Percentiles rank a stretch among this genome's conserved stretches.
These are phyloP conservation scores for Graptemys geographica DNA, from an alignment of 2,797 vertebrate genomes.

Conservation along the genomic window DNA sequence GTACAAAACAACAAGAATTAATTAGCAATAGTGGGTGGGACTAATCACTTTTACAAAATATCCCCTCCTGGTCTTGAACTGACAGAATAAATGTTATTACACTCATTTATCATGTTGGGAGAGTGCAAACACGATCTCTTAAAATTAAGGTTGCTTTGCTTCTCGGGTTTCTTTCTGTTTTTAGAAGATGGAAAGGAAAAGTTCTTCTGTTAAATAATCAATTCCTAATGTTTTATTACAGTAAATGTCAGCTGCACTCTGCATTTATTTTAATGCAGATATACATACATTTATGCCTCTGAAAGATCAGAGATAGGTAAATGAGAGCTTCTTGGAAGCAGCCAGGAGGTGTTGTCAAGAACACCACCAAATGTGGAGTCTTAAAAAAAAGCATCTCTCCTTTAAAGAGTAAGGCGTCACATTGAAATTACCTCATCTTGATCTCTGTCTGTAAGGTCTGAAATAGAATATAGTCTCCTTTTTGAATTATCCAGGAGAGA, in stretches of 20 bases:
- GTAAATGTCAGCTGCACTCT: neutral
- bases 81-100: neutral
- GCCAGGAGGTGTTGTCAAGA: neutral
- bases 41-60: neutral
- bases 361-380: neutral
- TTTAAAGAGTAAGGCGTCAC: neutral
- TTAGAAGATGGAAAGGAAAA: neutral
- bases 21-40: neutral
- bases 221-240: neutral
- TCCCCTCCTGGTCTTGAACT: neutral
- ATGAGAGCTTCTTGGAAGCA: neutral
- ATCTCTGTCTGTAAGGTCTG: neutral
- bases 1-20: neutral
- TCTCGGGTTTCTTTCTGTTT: neutral
- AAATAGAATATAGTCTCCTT: neutral
- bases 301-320: neutral
- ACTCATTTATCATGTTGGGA: neutral
- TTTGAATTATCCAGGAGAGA: neutral
- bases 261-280: neutral
- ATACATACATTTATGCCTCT: neutral
- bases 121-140: neutral
- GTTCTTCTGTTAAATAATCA: neutral
- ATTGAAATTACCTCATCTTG: neutral
- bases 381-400: neutral
- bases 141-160: neutral